Evolutionary conservation across 1,140 invertebrate genomes (phyloP).

Genomic region (Microplitis mediator): DNA sequence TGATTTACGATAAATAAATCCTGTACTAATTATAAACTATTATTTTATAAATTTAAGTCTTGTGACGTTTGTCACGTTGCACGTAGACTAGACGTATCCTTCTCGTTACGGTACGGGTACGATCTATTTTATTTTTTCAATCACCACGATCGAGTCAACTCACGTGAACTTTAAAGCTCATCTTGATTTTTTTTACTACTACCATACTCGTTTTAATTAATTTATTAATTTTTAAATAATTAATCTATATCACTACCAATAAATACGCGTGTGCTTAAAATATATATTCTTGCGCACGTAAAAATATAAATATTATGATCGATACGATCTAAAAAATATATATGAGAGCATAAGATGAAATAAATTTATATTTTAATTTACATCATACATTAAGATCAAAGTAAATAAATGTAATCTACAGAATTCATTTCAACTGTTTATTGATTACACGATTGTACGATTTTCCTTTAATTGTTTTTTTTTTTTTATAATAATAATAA

Average conservation of each 20-base stretch:
- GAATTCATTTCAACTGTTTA: too few relatives aligned
- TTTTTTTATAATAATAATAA: too few relatives aligned
- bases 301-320: constrained; percentile 7
- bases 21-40: constrained; percentile 1
- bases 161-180: neutral
- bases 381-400: neutral
- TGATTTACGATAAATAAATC: neutral
- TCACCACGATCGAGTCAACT: constrained; percentile 23
- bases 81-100: constrained; percentile 26
- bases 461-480: too few relatives aligned
- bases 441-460: too few relatives aligned
- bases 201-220: neutral
- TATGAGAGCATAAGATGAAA: neutral
- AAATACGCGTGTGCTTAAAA: neutral
- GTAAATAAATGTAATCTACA: too few relatives aligned
- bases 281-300: neutral
- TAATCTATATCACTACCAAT: neutral
- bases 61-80: constrained; percentile 16
- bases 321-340: constrained; percentile 13
- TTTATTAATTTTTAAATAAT: neutral
- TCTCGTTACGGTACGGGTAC: neutral
- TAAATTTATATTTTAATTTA: constrained; percentile 2
- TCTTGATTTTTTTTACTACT: constrained; percentile 10
- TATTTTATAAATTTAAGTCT: neutral
- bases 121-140: neutral